A percentile compares a stretch with the other conserved stretches of the same genome.
These are phyloP conservation scores for Petrolisthes manimaculis DNA, from an alignment of 2,888 invertebrate genomes.

Conservation along the genomic window DNA sequence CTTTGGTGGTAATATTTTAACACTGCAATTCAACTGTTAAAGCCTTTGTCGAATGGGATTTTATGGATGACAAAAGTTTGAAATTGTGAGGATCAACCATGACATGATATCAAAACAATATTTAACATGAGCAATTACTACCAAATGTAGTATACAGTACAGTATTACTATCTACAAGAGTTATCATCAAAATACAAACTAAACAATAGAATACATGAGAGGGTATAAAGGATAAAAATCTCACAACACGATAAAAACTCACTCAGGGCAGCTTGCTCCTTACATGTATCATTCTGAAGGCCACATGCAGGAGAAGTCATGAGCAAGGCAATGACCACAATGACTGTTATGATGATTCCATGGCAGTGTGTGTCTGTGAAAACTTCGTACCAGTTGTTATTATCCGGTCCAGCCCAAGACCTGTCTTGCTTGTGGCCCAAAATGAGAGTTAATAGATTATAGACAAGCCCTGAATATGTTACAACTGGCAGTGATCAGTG, in stretches of 20 bases:
- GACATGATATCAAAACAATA: not conserved
- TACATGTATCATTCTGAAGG: no score
- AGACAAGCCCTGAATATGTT: no score
- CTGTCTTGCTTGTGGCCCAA: no score
- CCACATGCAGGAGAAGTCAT: not conserved
- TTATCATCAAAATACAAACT: slow-evolving; percentile 12
- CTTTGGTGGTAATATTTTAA: no score
- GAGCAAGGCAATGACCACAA: not conserved
- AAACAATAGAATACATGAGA: slow-evolving; percentile 13
- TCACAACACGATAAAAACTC: slow-evolving; percentile 34
- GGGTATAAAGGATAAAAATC: slow-evolving; percentile 7
- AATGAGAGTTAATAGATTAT: no score
- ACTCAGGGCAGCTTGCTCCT: not conserved
- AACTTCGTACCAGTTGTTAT: no score
- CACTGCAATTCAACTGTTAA: no score
- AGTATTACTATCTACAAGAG: slow-evolving; percentile 16
- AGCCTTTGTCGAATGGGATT: no score
- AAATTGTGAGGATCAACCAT: not conserved
- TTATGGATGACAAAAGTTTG: not conserved
- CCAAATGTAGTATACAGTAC: not conserved
- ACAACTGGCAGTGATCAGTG: no score
- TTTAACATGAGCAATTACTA: slow-evolving; percentile 24
- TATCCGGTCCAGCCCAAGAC: no score
- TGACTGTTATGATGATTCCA: no score
- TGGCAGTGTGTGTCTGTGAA: no score